A percentile compares a stretch with the other conserved stretches of the same genome.
Conservation (phyloP, 2,888 invertebrate genomes). For the Noctua pronuba region DNA sequence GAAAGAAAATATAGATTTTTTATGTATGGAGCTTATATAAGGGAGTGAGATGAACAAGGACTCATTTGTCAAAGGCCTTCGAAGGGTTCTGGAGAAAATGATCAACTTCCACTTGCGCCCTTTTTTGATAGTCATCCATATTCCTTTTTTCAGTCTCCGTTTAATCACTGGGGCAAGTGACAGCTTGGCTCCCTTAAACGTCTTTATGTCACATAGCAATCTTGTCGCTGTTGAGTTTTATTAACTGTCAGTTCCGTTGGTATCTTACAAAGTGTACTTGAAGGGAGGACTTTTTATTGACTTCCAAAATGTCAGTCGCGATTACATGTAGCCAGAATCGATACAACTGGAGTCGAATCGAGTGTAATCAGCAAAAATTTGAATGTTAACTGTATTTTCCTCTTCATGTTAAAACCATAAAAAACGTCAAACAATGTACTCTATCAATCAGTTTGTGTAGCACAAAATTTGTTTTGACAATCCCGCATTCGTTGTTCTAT, state of each 20-base stretch:
- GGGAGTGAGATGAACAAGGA: conserved; percentile 40
- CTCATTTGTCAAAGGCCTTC: conserved; percentile 55
- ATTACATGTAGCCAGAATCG: background rate
- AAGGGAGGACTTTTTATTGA: background rate
- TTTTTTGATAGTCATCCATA: conserved; percentile 43
- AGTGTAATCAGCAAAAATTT: background rate
- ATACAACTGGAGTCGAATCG: background rate
- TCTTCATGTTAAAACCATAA: background rate
- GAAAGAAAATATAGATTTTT: conserved; percentile 30
- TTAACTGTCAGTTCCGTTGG: background rate
- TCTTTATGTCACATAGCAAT: conserved; percentile 5
- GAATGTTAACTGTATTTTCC: too few species aligned
- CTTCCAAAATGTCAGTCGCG: background rate
- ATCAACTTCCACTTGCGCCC: conserved; percentile 44
- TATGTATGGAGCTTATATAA: conserved; percentile 24
- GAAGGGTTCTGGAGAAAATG: conserved; percentile 53
- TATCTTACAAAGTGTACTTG: conserved; percentile 17
- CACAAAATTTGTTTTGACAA: conserved; percentile 35
- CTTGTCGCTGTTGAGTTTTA: background rate
- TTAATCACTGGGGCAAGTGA: conserved; percentile 49
- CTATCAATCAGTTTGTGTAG: conserved; percentile 14
- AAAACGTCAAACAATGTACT: conserved; percentile 8
- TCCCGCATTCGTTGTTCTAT: conserved; percentile 15
- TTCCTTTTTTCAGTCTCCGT: conserved; percentile 41
- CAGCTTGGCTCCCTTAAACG: conserved; percentile 8